A percentile compares a stretch with the other conserved stretches of the same genome.
phyloP scores from a whole-genome alignment of 2,888 invertebrate genomes.

The Hypena proboscidalis region DNA sequence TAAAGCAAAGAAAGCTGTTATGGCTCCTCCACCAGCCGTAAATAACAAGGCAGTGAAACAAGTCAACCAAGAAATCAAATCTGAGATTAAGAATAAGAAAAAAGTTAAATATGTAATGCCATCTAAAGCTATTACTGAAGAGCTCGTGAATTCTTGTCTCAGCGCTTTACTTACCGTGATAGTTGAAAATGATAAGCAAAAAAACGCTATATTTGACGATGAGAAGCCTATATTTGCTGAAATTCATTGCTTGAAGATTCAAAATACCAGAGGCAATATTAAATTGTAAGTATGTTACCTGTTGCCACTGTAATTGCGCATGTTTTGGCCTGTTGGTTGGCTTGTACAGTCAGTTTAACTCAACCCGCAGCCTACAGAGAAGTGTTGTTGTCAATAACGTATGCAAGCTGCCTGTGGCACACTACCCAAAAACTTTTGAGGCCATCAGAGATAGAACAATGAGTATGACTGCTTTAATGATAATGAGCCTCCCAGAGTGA shows the following conservation, averaged over 20 bases:
- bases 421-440: no score
- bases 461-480: no score
- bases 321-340: no score
- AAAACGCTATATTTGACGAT: constrained; percentile 82
- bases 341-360: no score
- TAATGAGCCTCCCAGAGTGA: no score
- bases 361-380: no score
- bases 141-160: constrained; percentile 59
- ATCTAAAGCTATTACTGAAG: constrained; percentile 61
- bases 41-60: constrained; percentile 21
- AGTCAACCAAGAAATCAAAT: constrained; percentile 6
- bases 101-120: constrained; percentile 66
- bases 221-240: constrained; percentile 86
- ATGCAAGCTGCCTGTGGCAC: no score
- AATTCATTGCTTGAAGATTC: constrained; percentile 87
- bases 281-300: constrained; percentile 84
- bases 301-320: neutral
- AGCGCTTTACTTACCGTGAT: constrained; percentile 64
- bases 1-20: constrained; percentile 14
- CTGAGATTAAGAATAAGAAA: constrained; percentile 33
- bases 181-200: constrained; percentile 57
- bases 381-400: no score
- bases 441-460: no score
- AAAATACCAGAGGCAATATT: constrained; percentile 85
- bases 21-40: constrained; percentile 1